Conservation (phyloP, 2,888 invertebrate genomes). For the Mongoloraphidia duomilia region DNA sequence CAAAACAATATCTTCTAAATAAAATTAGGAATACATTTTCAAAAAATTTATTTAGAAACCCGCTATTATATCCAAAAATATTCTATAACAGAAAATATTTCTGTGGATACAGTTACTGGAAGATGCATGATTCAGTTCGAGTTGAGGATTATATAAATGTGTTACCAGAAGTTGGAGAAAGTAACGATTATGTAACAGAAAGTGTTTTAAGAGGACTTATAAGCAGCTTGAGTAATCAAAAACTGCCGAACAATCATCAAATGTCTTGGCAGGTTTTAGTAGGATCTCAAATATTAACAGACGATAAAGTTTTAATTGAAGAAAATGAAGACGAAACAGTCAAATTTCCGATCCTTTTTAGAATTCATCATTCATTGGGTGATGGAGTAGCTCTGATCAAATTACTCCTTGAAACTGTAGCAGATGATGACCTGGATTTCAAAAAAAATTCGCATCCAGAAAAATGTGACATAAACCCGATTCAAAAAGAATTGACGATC, state of each 20-base stretch:
- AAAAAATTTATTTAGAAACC: slow-evolving; percentile 13
- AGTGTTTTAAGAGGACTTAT: slow-evolving; percentile 28
- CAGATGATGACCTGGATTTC: slow-evolving; percentile 23
- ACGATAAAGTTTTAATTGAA: slow-evolving; percentile 16
- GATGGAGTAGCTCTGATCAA: slow-evolving; percentile 37
- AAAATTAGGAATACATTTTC: slow-evolving; percentile 12
- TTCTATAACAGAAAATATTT: slow-evolving; percentile 30
- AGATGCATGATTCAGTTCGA: slow-evolving; percentile 25
- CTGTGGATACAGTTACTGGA: slow-evolving; percentile 39
- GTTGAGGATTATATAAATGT: slow-evolving; percentile 32
- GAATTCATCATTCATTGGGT: slow-evolving; percentile 39
- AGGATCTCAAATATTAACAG: slow-evolving; percentile 18
- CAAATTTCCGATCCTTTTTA: slow-evolving; percentile 30
- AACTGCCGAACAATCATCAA: slow-evolving; percentile 32
- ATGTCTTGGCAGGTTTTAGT: slow-evolving; percentile 38
- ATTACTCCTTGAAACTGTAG: slow-evolving; percentile 32
- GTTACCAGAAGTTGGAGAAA: slow-evolving; percentile 16
- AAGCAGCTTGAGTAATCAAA: slow-evolving; percentile 27
- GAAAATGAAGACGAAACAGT: neutral
- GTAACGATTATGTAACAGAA: slow-evolving; percentile 18
- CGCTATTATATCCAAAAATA: slow-evolving; percentile 25
- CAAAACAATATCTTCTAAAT: slow-evolving; percentile 14
- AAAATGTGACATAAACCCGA: too few species aligned
- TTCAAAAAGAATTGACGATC: too few species aligned
- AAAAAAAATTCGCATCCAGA: too few species aligned